Conservation (phyloP, 1,140 invertebrate genomes). For the Heterodera schachtii region DNA sequence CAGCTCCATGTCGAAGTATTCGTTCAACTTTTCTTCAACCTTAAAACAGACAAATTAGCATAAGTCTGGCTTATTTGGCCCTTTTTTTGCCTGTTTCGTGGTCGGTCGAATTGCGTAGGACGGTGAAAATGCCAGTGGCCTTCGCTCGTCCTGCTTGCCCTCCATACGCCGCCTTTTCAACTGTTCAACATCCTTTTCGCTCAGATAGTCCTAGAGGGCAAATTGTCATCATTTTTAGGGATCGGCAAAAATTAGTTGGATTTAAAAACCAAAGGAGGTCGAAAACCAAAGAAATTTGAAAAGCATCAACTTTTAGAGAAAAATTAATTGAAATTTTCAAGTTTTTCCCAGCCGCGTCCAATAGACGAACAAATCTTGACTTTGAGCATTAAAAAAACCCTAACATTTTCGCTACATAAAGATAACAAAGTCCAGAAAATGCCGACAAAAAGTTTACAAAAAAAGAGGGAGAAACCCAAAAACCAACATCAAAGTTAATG, state of each 20-base stretch:
- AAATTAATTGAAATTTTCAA: too few relatives aligned
- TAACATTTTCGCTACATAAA: too few relatives aligned
- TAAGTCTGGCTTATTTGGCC: not conserved
- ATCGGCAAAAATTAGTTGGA: too few relatives aligned
- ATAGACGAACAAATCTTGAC: too few relatives aligned
- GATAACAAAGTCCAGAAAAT: too few relatives aligned
- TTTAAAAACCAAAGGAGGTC: too few relatives aligned
- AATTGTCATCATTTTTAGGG: not conserved
- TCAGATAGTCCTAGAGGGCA: conserved; percentile 22
- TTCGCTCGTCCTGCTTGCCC: conserved; percentile 16
- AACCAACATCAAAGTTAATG: conserved; percentile 25
- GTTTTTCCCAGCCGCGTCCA: too few relatives aligned
- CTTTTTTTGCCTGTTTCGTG: conserved; percentile 15
- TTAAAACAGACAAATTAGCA: not conserved
- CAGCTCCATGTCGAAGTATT: conserved; percentile 28
- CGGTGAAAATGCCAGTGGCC: conserved; percentile 26
- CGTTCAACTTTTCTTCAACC: conserved; percentile 30
- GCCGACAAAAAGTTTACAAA: too few relatives aligned
- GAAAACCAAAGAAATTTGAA: too few relatives aligned
- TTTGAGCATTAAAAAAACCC: too few relatives aligned
- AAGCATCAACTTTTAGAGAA: too few relatives aligned
- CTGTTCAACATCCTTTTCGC: conserved; percentile 24
- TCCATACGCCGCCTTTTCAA: conserved; percentile 20
- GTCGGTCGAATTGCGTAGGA: conserved; percentile 28
- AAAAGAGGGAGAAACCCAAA: not conserved